Conservation (phyloP, 2,797 vertebrate species). For the Dryobates pubescens region DNA sequence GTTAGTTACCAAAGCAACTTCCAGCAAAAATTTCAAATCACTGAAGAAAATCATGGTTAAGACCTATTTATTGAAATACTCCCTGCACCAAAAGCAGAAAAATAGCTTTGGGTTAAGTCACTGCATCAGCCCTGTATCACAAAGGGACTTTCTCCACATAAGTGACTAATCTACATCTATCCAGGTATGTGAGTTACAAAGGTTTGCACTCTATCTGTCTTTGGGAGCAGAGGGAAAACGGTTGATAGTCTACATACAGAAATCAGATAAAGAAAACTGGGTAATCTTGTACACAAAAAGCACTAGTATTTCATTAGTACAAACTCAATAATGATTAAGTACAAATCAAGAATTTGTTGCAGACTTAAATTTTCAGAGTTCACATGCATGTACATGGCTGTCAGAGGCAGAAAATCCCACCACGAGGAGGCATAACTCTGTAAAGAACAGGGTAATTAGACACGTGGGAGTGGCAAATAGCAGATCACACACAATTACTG, state of each 20-base stretch:
- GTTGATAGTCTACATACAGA: not conserved
- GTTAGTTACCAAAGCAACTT: not conserved
- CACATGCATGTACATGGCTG: not conserved
- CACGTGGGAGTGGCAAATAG: not conserved
- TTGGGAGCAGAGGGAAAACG: not conserved
- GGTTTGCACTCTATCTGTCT: not conserved
- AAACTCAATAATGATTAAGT: not conserved
- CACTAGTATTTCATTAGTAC: not conserved
- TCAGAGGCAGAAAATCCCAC: not conserved
- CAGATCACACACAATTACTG: not conserved
- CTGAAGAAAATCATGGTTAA: not conserved
- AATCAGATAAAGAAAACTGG: not conserved
- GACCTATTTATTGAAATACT: not conserved
- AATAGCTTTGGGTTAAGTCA: not conserved
- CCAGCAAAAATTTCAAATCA: not conserved
- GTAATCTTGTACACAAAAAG: not conserved
- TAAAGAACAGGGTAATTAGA: constrained; percentile 1
- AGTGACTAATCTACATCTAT: not conserved
- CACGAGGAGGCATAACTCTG: not conserved
- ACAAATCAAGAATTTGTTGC: not conserved
- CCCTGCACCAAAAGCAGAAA: not conserved
- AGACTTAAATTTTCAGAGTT: not conserved
- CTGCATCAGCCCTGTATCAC: not conserved
- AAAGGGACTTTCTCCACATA: not conserved
- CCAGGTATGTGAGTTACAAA: not conserved